These are phyloP conservation scores for Paramormyrops hopkinsi DNA, from an alignment of 2,797 vertebrate genomes.

Conservation along the genomic window DNA sequence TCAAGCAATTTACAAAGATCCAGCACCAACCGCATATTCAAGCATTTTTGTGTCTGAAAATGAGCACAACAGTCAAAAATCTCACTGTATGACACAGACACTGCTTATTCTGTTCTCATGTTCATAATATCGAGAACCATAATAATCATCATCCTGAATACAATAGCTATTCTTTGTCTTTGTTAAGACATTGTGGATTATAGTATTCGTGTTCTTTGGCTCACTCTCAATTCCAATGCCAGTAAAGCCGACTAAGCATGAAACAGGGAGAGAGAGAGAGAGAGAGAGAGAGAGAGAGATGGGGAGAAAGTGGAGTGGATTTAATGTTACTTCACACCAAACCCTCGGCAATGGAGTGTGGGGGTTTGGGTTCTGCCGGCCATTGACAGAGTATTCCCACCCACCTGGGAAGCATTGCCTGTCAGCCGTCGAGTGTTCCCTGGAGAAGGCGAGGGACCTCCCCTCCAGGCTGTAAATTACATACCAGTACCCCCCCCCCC, in stretches of 20 bases:
- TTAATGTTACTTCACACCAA: neutral
- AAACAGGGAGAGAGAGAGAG: neutral
- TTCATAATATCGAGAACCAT: neutral
- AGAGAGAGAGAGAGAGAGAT: neutral
- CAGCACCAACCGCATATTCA: neutral
- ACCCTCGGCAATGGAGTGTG: neutral
- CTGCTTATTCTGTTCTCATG: neutral
- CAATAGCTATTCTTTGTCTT: neutral
- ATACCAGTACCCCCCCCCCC: neutral
- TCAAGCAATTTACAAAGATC: neutral
- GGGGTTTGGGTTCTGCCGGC: neutral
- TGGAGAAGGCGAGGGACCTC: neutral
- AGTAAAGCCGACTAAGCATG: neutral
- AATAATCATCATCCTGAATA: neutral
- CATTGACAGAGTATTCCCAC: neutral
- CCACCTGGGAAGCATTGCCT: neutral
- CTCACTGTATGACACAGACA: neutral
- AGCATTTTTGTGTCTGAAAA: neutral
- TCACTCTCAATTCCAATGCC: neutral
- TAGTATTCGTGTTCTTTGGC: neutral
- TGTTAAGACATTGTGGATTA: neutral
- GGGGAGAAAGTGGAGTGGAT: neutral
- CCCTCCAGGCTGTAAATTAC: neutral
- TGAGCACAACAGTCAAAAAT: neutral
- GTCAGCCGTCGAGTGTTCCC: neutral